Conservation (phyloP, 2,797 vertebrate species). For the Acrocephalus scirpaceus region DNA sequence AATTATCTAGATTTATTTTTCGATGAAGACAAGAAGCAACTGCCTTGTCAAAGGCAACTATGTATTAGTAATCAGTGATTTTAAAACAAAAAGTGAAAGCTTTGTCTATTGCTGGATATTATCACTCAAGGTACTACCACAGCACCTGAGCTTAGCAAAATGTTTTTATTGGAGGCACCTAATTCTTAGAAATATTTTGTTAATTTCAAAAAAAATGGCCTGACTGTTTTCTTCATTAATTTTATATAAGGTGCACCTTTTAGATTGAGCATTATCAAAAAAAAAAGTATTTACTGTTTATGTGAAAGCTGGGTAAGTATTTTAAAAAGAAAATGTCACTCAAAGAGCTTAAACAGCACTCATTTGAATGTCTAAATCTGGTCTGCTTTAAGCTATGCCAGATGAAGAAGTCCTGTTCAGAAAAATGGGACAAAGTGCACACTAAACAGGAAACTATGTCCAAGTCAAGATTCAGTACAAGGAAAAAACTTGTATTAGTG, state of each 20-base stretch:
- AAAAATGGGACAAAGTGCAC: neutral
- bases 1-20: neutral
- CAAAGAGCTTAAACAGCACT: neutral
- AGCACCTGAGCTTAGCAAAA: neutral
- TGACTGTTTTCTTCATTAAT: neutral
- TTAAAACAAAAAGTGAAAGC: neutral
- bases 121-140: neutral
- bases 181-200: neutral
- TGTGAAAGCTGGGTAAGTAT: neutral
- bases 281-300: neutral
- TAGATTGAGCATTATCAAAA: neutral
- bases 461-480: neutral
- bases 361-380: neutral
- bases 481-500: neutral
- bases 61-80: neutral
- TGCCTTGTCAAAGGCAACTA: neutral
- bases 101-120: neutral
- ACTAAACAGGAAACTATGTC: neutral
- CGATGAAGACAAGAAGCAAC: neutral
- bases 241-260: neutral
- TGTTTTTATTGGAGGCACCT: neutral
- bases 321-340: neutral
- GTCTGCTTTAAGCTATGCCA: neutral
- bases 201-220: neutral
- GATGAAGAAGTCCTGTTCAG: neutral